Base-by-base conservation (phyloP, 1,140 invertebrate genomes). In the Meloidogyne exigua region DNA sequence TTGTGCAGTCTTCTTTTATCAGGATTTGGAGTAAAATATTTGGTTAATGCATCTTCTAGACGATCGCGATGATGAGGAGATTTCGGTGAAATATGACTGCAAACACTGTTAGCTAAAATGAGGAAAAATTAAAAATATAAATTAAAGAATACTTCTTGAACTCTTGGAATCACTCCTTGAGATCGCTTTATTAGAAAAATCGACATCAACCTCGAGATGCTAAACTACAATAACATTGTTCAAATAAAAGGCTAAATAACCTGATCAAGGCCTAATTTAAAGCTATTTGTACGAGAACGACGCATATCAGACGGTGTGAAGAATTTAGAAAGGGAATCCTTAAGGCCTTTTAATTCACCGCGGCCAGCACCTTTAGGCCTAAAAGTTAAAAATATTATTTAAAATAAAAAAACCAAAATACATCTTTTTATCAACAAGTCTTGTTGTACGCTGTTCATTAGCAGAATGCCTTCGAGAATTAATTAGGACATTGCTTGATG, bases 261-360 rank as follows among this genome's bases (percentile, higher is more conserved):
- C 72, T 73, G 72, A 64, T 73, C 72, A 21, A 62, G n/a, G 3
- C 28, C 5, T 57, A 71, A n/a, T 64, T 65, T 73, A 36, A 28
- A 42, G 15, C 65, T 62, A 3, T 66, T 64, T 10, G 79, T 49
- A 26, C 83, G 68, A 1, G 83, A 83, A 83, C 90, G 89, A 23
- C 87, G 64, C 72, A 81, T 83, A 70, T 85, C 83, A 26, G 79
- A 81, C 28, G 87, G 84, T 23, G 87, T 89, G 69, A 89, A 89
- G 81, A 88, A 89, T 64, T 81, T 76, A 15, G 82, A 81, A 5
- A 89, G 80, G 15, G 87, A 88, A 73, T 87, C 85, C 65, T 80
- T 79, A 7, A 79, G 32, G n/a, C 63, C 62, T 64, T 68, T 78
- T 21, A 78, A 63, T 68, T 78, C 76, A 15, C 76, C 73, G 68